Base-by-base conservation (phyloP, 2,113 vertebrate genomes). In the Paracanthobrama guichenoti region DNA sequence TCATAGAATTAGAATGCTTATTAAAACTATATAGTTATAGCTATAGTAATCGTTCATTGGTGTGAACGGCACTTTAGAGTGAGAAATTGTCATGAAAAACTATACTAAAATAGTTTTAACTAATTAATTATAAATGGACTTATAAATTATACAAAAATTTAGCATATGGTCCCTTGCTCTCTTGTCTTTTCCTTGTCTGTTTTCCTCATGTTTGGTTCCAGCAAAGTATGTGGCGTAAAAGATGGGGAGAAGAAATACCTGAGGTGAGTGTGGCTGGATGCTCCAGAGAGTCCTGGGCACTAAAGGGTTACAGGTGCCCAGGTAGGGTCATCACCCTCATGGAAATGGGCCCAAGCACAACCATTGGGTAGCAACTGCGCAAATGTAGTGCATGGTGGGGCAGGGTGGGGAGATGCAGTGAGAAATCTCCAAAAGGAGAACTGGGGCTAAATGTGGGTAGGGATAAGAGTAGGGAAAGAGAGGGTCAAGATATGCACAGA, bases 301-400 rank as follows among this genome's bases (percentile, higher is more conserved):
- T 93, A 93, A 92, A 95, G 93, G 93, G 93, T 95, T 94, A 95
- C 88, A 92, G 92, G 93, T 94, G 92, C 92, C 91, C 89, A 82
- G 80, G 80, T n/a, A 93, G 89, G 89, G 90, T 93, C 90, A 88
- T 91, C 91, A 92, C 91, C 90, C 92, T 92, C 92, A 94, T 90
- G 87, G 20, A 71, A 88, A 85, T 82, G 79, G 69, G 62, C 86
- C 24, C 39, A 83, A 79, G 83, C 22, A 62, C 84, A 4, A n/a
- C 80, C 31, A 72, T 28, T 42, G 64, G 46, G 79, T 39, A 35
- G 50, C 59, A 9, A 71, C 57, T 77, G 13, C 42, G 82, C 59
- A 79, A 69, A 75, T 26, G 24, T 53, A 81, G 80, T 31, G 88
- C 78, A 89, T 82, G 86, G 85, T 69, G 81, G 77, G 75, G 57